These are phyloP conservation scores for Bubo scandiacus DNA, from an alignment of 2,113 vertebrate genomes.

Conservation along the genomic window DNA sequence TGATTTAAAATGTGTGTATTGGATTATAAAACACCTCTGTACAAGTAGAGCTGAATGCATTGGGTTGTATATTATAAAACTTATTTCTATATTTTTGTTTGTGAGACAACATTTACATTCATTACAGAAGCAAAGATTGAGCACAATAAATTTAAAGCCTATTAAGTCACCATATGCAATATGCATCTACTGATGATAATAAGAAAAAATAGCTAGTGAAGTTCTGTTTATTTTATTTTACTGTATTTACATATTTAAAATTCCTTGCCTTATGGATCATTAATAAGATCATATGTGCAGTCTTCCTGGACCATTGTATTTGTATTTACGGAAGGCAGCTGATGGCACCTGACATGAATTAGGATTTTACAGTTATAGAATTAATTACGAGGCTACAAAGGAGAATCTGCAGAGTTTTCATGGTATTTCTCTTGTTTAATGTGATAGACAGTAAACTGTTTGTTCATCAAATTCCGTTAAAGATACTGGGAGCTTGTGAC, in stretches of 20 bases:
- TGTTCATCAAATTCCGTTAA: no score
- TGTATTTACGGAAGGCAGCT: background rate
- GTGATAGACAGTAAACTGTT: no score
- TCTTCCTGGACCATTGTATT: background rate
- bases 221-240: background rate
- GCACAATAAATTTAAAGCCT: conserved; percentile 46
- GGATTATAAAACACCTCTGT: conserved; percentile 34
- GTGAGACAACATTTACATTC: conserved; percentile 60
- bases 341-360: background rate
- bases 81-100: conserved; percentile 27
- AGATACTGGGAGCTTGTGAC: no score
- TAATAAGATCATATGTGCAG: background rate
- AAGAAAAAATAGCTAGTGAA: conserved; percentile 43
- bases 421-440: background rate
- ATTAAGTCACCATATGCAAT: conserved; percentile 22
- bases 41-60: conserved; percentile 27
- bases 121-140: conserved; percentile 53
- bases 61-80: conserved; percentile 7
- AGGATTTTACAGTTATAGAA: background rate
- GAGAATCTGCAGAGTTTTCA: background rate
- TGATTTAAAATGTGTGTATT: conserved; percentile 42
- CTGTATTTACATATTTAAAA: background rate
- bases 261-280: background rate
- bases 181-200: conserved; percentile 2
- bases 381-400: background rate